These are phyloP conservation scores for Macrostomum lignano DNA, from an alignment of 1,140 invertebrate genomes.

Conservation along the genomic window DNA sequence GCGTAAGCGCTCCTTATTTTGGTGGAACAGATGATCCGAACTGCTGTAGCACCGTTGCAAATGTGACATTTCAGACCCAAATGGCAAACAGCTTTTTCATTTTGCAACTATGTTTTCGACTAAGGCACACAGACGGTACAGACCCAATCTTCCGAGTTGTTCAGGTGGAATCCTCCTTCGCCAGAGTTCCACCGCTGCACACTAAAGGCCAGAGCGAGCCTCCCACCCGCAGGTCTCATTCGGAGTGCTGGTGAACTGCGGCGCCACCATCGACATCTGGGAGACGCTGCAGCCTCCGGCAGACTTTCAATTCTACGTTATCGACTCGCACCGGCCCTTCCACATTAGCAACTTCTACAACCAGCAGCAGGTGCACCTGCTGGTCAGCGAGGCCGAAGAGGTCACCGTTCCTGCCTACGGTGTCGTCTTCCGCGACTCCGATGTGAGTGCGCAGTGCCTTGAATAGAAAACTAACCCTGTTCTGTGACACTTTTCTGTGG, in stretches of 20 bases:
- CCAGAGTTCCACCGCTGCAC: background rate
- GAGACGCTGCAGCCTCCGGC: constrained; percentile 52
- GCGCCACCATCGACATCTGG: constrained; percentile 59
- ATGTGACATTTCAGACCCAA: too few relatives aligned
- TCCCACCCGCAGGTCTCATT: constrained; percentile 38
- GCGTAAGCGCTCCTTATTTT: constrained; percentile 34
- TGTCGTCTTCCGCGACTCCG: constrained; percentile 50
- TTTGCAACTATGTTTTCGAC: too few relatives aligned
- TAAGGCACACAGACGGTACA: too few relatives aligned
- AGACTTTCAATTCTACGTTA: constrained; percentile 52
- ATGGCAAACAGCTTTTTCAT: too few relatives aligned
- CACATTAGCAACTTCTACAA: constrained; percentile 78
- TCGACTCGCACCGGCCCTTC: constrained; percentile 64
- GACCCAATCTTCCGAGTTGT: too few relatives aligned
- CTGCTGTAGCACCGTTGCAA: too few relatives aligned
- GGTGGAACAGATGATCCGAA: too few relatives aligned
- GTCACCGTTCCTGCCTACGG: too few relatives aligned
- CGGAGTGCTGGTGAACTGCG: constrained; percentile 71
- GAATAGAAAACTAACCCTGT: too few relatives aligned
- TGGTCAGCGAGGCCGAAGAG: too few relatives aligned
- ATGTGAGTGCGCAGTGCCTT: constrained; percentile 24
- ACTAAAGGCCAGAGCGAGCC: constrained; percentile 1
- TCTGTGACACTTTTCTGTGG: too few relatives aligned
- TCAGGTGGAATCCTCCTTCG: background rate
- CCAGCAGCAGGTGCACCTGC: constrained; percentile 48